Conservation (phyloP, 2,888 invertebrate species). For the Apamea sordens region DNA sequence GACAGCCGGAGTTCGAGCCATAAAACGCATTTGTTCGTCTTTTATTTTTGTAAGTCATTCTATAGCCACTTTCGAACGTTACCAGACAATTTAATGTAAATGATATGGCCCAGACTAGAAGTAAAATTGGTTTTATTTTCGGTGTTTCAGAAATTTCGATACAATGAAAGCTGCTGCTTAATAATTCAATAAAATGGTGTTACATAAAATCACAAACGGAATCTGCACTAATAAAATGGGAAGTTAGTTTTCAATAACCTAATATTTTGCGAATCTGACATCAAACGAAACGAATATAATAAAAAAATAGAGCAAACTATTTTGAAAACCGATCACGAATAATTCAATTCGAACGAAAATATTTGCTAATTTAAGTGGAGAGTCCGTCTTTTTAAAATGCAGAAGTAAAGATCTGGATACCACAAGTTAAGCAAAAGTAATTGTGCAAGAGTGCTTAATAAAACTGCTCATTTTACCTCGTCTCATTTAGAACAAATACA, state of each 20-base stretch:
- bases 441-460: neutral
- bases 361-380: slow-evolving; percentile 14
- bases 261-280: neutral
- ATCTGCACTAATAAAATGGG: neutral
- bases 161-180: neutral
- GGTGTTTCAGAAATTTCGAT: neutral
- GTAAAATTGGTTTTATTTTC: slow-evolving; percentile 9
- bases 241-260: neutral
- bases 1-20: slow-evolving; percentile 13
- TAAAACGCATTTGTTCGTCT: slow-evolving; percentile 44
- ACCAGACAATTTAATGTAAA: slow-evolving; percentile 30
- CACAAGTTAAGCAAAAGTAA: neutral
- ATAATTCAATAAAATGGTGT: neutral
- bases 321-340: neutral
- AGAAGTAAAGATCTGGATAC: neutral
- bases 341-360: slow-evolving; percentile 12
- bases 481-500: slow-evolving; percentile 4
- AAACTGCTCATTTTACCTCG: slow-evolving; percentile 22
- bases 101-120: slow-evolving; percentile 3
- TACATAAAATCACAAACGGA: neutral
- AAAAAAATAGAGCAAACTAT: neutral
- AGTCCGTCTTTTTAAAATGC: neutral
- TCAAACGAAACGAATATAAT: slow-evolving; percentile 4
- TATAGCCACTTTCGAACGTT: slow-evolving; percentile 11
- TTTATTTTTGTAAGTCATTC: slow-evolving; percentile 27